These are phyloP conservation scores for Elysia crispata DNA, from an alignment of 2,888 invertebrate genomes.

Conservation along the genomic window DNA sequence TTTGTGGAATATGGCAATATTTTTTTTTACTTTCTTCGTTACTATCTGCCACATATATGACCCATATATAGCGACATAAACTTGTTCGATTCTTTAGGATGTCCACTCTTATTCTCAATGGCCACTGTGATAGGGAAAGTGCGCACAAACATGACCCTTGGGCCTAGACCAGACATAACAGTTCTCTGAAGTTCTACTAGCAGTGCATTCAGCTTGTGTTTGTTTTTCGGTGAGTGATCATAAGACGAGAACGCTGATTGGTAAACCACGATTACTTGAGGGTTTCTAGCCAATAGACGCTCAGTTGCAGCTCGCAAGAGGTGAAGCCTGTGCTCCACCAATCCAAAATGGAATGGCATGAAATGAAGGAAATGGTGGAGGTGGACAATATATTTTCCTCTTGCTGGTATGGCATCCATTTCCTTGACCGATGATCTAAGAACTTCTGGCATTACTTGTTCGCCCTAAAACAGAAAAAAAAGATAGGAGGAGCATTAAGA, in stretches of 20 bases:
- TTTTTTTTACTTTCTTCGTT: no score
- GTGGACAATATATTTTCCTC: conserved; percentile 29
- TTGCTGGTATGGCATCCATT: conserved; percentile 21
- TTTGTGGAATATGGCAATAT: no score
- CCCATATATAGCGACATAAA: conserved; percentile 38
- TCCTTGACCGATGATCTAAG: conserved; percentile 13
- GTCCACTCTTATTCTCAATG: conserved; percentile 21
- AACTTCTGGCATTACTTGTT: background rate
- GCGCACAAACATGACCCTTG: conserved; percentile 37
- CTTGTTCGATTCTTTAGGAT: conserved; percentile 18
- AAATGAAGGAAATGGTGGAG: conserved; percentile 42
- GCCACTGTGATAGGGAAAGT: conserved; percentile 35
- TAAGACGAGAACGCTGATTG: conserved; percentile 41
- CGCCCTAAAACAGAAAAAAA: conserved; percentile 9
- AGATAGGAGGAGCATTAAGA: background rate
- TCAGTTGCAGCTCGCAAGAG: background rate
- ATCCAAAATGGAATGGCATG: conserved; percentile 23
- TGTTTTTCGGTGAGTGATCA: background rate
- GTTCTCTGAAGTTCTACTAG: conserved; percentile 35
- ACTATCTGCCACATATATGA: background rate
- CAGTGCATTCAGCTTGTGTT: conserved; percentile 30
- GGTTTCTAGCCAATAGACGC: conserved; percentile 42
- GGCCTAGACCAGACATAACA: conserved; percentile 32
- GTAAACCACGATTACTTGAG: conserved; percentile 26
- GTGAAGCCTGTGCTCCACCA: conserved; percentile 30